These are phyloP conservation scores for Globodera rostochiensis DNA, from an alignment of 1,140 invertebrate genomes.

Conservation along the genomic window DNA sequence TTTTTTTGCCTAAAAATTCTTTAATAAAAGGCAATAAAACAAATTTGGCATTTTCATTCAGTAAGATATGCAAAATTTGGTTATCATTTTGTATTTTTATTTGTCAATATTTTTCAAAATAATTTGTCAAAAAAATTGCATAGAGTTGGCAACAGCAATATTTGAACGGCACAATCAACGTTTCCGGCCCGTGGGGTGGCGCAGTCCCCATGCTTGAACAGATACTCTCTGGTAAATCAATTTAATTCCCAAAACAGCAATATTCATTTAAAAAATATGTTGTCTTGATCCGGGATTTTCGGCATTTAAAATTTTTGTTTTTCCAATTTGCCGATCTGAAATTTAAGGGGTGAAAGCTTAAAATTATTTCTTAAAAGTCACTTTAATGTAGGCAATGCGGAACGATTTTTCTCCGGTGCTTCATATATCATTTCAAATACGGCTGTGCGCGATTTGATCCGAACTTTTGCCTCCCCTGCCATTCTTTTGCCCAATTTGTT, in stretches of 20 bases:
- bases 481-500: constrained; percentile 3
- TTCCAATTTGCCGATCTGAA: too few relatives aligned
- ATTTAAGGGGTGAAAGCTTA: too few relatives aligned
- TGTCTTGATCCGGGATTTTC: too few relatives aligned
- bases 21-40: too few relatives aligned
- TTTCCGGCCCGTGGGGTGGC: neutral
- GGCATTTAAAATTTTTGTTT: too few relatives aligned
- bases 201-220: neutral
- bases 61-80: too few relatives aligned
- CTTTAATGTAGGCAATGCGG: neutral
- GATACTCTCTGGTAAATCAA: neutral
- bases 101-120: neutral
- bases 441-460: neutral
- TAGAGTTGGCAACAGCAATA: neutral
- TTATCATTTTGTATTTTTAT: too few relatives aligned
- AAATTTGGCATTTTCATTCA: too few relatives aligned
- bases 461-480: neutral
- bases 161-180: neutral
- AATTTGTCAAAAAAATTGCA: neutral
- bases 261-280: neutral
- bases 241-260: too few relatives aligned
- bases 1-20: too few relatives aligned
- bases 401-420: neutral
- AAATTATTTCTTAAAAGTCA: neutral
- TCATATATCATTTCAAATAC: neutral